Conservation (phyloP, 2,797 vertebrate species). For the Saguinus oedipus region DNA sequence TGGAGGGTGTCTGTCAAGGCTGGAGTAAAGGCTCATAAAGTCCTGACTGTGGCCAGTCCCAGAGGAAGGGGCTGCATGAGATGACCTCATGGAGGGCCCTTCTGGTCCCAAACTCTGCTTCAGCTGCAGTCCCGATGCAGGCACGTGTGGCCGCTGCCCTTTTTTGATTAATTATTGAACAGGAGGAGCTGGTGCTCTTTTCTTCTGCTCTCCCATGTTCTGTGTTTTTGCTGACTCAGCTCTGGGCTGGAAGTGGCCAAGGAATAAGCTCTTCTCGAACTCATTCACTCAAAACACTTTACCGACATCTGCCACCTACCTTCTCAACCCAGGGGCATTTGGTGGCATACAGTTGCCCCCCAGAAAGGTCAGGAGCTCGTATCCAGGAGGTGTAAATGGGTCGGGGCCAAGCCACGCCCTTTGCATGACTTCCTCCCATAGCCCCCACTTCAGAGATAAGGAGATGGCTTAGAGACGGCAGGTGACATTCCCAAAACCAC, state of each 20-base stretch:
- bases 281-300: constrained; percentile 21
- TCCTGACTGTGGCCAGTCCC: background rate
- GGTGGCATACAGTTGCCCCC: background rate
- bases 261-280: background rate
- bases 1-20: background rate
- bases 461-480: background rate
- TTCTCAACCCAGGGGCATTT: background rate
- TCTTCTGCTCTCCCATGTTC: background rate
- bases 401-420: background rate
- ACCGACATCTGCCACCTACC: background rate
- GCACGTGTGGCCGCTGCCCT: background rate
- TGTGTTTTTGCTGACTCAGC: constrained; percentile 20
- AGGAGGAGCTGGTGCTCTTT: background rate
- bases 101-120: background rate
- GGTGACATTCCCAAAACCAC: background rate
- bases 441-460: background rate
- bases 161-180: background rate
- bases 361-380: background rate
- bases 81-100: background rate
- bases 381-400: background rate
- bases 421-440: background rate
- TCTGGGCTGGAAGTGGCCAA: background rate
- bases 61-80: background rate
- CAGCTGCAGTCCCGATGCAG: background rate
- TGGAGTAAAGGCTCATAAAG: background rate